Evolutionary conservation across 53 echinoderm and acorn worm genomes (phyloP), one percentile per base, ranked within the genome.

Genomic region (Arbacia lixula): DNA sequence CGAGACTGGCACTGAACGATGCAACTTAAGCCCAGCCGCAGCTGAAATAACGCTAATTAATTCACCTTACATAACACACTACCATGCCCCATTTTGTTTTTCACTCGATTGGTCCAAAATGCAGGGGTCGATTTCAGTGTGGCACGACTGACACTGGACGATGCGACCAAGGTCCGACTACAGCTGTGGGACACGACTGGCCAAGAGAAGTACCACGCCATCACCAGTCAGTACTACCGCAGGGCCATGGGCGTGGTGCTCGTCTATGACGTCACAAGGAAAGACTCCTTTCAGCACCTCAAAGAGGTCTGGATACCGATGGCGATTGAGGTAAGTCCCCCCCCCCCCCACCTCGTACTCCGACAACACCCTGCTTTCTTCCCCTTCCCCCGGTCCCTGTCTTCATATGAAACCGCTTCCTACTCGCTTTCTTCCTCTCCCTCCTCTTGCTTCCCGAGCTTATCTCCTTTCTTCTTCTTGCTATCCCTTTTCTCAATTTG

Each of bases 161-260:
- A 52, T 12, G 42, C 71, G 20, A 84, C 83, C 28, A 75, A 50
- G 25, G 69, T 91, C 28, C 71, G 94, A 3, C 72, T 94, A 9
- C 94, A 94, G 76, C 74, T 94, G 2, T 94, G 94, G 94, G 94
- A 94, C 54, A 94, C 94, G 29, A 91, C 94, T 1, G 94, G 94
- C 19, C 91, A 91, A 61, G 95, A 95, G 89, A 87, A 85, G 17
- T 95, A 83, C 88, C 87, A 89, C 50, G 91, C 95, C 64, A 94
- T 95, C 51, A 95, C 95, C 35, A 88, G 83, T n/a, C 86, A 86
- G 30, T 95, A 95, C 69, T 95, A 95, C 80, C 87, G 89, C 3
- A 75, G 89, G 58, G 95, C 95, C 6, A 95, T 95, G 95, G 95
- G 95, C 38, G 92, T 92, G 60, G 87, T 92, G 60, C 67, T 95